Base-by-base conservation (phyloP, 2,797 vertebrate species). In the Lepilemur septentrionalis region DNA sequence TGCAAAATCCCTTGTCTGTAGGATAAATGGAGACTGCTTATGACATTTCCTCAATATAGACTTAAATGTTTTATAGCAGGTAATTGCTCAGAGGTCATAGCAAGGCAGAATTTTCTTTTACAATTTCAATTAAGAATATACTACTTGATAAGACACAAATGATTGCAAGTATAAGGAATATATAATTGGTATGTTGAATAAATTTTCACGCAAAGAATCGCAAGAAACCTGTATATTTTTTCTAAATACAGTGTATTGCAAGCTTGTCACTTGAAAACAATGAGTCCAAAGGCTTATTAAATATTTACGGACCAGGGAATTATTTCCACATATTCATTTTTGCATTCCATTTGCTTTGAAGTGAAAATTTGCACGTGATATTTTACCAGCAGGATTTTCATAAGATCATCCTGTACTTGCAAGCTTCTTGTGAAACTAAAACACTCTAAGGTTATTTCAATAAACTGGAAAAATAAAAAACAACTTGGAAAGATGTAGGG, bases 311-410 rank as follows among this genome's bases (percentile, higher is more conserved):
- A 30, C 30, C 46, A 89, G 65, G 35, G 23, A 92, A 95, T 96
- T 86, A 83, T 94, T 96, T 95, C 59, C 70, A 80, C 22, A 96
- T 70, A 63, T 90, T 90, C 48, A 69, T 93, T 91, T 91, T 91
- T 95, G 11, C 69, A 69, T 94, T 96, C 30, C 14, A 17, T 84
- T 94, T 89, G 20, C 70, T 97, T 93, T 96, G 75, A 95, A 95
- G n/a, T 82, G 55, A 94, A 95, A 65, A 89, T 76, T 55, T 70
- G 86, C 46, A 79, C 10, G 28, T 41, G 13, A 52, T 79, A 23
- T 46, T 61, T 86, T 89, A 73, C 28, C 48, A 69, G n/a, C 35
- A 85, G 32, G 50, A 89, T 83, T 93, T 94, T 89, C 50, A 91
- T 63, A 67, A 69, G 63, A 59, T 35, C 0, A 0, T 28, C 30